Base-by-base conservation (phyloP, 2,113 vertebrate genomes). In the Tamias sibiricus region DNA sequence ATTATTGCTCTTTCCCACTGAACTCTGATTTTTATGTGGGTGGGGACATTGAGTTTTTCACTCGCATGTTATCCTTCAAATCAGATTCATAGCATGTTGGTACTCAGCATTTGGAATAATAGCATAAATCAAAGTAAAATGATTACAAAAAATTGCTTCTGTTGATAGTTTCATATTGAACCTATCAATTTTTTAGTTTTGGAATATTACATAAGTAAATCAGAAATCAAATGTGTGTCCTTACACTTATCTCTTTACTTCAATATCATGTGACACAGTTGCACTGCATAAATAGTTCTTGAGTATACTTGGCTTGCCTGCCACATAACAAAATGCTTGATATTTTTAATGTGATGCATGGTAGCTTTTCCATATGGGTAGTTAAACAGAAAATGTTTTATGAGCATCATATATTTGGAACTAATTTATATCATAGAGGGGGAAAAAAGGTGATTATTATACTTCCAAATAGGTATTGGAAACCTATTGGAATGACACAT, bases 341-440 rank as follows among this genome's bases (percentile, higher is more conserved):
- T 62, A 54, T 35, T 95, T 52, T 74, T 87, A 91, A 6, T n/a
- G 8, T 74, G 57, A 79, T 13, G 2, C 76, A 62, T n/a, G n/a
- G 16, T 76, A 75, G 19, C 12, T 71, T 87, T 95, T 90, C 52
- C 35, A 52, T n/a, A 64, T 16, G 2, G 40, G 9, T 24, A 71
- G 20, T 49, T 74, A 57, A 54, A 92, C 71, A 94, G 19, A 92
- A 95, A 97, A 69, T 40, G 16, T 94, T 93, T 71, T 40, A 64
- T 57, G 17, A 49, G 47, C 47, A 13, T 49, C 47, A 52, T 71
- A 8, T 91, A 47, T 82, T 75, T 59, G 13, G 49, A 44, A 71
- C 9, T 87, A 75, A 75, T 87, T 75, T 84, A 89, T 24, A 91
- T 69, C 44, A 52, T 26, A 57, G 93, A 75, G 12, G 37, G 47